These are phyloP conservation scores for Physella acuta DNA, from an alignment of 1,140 invertebrate genomes.

Conservation along the genomic window DNA sequence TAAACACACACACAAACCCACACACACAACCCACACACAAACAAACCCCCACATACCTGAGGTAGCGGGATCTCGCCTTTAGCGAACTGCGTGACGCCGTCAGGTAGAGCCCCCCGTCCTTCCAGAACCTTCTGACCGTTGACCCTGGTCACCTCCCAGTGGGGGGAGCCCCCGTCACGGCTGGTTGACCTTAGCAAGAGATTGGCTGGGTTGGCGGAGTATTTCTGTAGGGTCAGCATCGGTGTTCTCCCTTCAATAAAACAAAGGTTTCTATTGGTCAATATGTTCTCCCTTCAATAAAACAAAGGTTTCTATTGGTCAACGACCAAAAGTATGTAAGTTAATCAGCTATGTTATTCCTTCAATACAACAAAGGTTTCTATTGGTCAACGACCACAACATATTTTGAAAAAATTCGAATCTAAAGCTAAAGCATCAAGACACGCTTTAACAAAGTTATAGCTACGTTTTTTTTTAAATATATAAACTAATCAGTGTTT, in stretches of 20 bases:
- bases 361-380: too few species aligned
- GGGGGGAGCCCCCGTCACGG: background rate
- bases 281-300: slow-evolving; percentile 26
- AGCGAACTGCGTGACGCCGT: slow-evolving; percentile 12
- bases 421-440: too few species aligned
- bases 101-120: slow-evolving; percentile 19
- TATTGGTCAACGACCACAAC: too few species aligned
- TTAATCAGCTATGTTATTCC: too few species aligned
- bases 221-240: background rate
- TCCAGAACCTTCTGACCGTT: slow-evolving; percentile 17
- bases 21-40: too few species aligned
- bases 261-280: background rate
- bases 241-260: background rate
- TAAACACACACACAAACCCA: too few species aligned
- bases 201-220: background rate
- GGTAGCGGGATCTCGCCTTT: slow-evolving; percentile 21
- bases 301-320: too few species aligned
- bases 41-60: background rate
- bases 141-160: slow-evolving; percentile 8
- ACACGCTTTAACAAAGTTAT: too few species aligned
- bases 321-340: too few species aligned
- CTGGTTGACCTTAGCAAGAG: slow-evolving; percentile 4
- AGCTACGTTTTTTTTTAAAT: too few species aligned
- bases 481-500: too few species aligned
- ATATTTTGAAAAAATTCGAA: too few species aligned